Conservation (phyloP, 2,113 vertebrate species). For the Bubo bubo region DNA sequence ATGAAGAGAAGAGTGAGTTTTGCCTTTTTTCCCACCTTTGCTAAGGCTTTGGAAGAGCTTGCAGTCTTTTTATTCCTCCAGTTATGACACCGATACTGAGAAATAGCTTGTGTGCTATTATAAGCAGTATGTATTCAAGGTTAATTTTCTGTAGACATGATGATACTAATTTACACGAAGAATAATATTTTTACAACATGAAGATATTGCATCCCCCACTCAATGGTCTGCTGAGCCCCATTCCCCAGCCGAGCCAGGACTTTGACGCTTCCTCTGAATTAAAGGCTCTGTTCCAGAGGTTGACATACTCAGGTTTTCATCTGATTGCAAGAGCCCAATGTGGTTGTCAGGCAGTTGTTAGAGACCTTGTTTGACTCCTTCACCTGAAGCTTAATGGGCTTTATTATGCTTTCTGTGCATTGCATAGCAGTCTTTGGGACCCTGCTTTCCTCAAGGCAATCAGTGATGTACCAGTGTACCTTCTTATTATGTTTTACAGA, state of each 20-base stretch:
- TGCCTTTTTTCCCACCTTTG: not conserved
- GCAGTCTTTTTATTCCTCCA: not conserved
- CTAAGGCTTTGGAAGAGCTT: not conserved
- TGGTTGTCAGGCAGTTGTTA: conserved; percentile 21
- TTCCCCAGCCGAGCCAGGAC: not conserved
- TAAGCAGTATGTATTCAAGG: not conserved
- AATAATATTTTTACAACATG: not conserved
- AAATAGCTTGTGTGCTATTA: not conserved
- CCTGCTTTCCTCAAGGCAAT: not conserved
- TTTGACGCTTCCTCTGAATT: not conserved
- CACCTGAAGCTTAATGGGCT: conserved; percentile 39
- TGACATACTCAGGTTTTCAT: not conserved
- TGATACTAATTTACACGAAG: not conserved
- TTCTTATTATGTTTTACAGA: conserved; percentile 39
- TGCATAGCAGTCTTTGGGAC: conserved; percentile 6
- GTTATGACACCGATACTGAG: not conserved
- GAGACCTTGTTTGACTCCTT: conserved; percentile 43
- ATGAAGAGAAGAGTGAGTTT: not conserved
- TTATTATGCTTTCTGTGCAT: not conserved
- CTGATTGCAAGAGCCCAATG: not conserved
- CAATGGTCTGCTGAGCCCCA: not conserved
- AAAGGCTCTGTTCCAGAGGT: not conserved
- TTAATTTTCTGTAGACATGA: not conserved
- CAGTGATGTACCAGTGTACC: not conserved
- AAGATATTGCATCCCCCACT: not conserved